Percentiles rank a stretch among this genome's conserved stretches.
Conservation (phyloP, 2,113 vertebrate species). For the Scomber japonicus region DNA sequence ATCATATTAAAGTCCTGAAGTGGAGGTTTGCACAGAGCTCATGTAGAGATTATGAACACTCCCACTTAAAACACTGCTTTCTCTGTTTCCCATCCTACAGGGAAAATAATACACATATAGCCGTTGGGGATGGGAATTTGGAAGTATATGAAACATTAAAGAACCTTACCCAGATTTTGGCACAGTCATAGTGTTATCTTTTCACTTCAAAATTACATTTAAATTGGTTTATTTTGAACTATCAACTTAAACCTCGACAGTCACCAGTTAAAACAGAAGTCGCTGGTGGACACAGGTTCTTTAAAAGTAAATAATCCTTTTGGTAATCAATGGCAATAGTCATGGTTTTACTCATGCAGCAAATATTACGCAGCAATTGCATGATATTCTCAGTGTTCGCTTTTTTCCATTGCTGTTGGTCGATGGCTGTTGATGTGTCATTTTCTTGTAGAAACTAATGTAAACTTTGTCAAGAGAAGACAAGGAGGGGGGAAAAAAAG, state of each 20-base stretch:
- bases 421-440: background rate
- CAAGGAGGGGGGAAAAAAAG: background rate
- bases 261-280: conserved; percentile 8
- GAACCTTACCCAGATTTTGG: too few species aligned
- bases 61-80: background rate
- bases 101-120: background rate
- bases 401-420: conserved; percentile 15
- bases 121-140: background rate
- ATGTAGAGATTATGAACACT: conserved; percentile 2
- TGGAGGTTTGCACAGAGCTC: background rate
- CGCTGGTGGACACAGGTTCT: background rate
- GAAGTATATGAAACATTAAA: too few species aligned
- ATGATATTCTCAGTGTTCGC: conserved; percentile 46
- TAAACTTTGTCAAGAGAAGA: conserved; percentile 25
- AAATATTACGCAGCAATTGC: conserved; percentile 20
- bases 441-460: conserved; percentile 26
- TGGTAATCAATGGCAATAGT: background rate
- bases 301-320: background rate
- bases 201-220: too few species aligned
- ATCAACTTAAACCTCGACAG: too few species aligned
- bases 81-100: background rate
- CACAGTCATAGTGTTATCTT: too few species aligned
- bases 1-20: too few species aligned
- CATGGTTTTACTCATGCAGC: conserved; percentile 21
- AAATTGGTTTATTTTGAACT: too few species aligned